These are phyloP conservation scores for Muschampia plurimacula DNA, from an alignment of 2,888 invertebrate species.

Conservation along the genomic window DNA sequence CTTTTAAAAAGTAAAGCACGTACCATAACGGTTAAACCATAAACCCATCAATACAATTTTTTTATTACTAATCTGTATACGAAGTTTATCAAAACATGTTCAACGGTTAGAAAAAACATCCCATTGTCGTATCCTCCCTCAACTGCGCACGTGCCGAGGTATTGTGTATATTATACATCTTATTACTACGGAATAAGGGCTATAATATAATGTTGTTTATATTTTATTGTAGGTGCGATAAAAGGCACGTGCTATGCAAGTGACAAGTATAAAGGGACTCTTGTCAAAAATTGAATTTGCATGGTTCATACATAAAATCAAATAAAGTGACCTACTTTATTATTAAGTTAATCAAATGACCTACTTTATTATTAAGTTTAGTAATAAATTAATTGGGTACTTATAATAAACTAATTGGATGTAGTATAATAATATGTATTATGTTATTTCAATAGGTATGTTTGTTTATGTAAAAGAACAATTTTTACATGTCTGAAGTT, in stretches of 20 bases:
- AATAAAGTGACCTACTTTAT: no score
- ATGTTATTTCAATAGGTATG: no score
- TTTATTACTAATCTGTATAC: neutral
- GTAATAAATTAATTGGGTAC: no score
- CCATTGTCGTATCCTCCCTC: slow-evolving; percentile 49
- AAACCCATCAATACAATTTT: slow-evolving; percentile 7
- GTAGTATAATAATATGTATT: no score
- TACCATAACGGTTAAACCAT: neutral
- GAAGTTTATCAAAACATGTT: slow-evolving; percentile 33
- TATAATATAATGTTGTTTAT: neutral
- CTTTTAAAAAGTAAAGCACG: neutral
- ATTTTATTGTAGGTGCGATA: slow-evolving; percentile 31
- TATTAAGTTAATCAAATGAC: no score
- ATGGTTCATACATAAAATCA: neutral
- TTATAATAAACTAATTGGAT: no score
- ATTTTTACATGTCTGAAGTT: no score
- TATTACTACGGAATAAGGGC: slow-evolving; percentile 17
- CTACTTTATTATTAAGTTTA: no score
- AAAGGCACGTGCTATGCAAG: slow-evolving; percentile 29
- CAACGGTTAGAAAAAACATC: slow-evolving; percentile 38
- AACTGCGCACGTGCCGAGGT: slow-evolving; percentile 44
- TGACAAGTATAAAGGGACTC: slow-evolving; percentile 8
- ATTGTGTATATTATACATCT: slow-evolving; percentile 1
- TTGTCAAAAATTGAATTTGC: slow-evolving; percentile 1
- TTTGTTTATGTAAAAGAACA: no score